Evolutionary conservation across 64 coral and sea anemone species (phyloP), one percentile per base, ranked within the genome.

Genomic region (Platygyra sinensis): DNA sequence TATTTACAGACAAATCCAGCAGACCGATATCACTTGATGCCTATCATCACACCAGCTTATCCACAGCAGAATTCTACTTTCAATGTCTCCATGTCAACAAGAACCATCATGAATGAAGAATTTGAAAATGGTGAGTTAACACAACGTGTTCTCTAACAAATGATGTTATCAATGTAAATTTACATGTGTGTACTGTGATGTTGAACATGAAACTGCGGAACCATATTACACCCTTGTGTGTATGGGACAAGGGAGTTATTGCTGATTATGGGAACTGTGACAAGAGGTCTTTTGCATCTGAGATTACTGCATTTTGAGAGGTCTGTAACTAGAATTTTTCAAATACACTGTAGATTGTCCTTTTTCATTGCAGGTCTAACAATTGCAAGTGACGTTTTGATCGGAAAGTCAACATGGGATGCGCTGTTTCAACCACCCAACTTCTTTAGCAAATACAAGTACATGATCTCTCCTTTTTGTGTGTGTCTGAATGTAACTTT

Each of bases 361-460:
- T 55, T 73, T 15, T 55, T 72, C 0, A 27, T 92, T 87, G 15
- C n/a, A 99, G 97, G 97, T 51, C 73, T 99, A n/a, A 85, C 88
- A 30, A 55, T 57, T 2, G 67, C 89, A 52, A 91, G 95, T 54
- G 89, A 96, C 67, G 90, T 91, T 16, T 83, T 89, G 72, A 88
- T 30, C 67, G 91, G 94, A 52, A 95, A 90, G 67, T 89, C 88
- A 30, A 88, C 83, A 2, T 99, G 97, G 97, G 94, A 99, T 89
- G 80, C 81, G 42, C 86, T 99, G 39, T 99, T 99, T 87, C 84
- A 89, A 82, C 91, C 94, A 62, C 74, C 81, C 77, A 94, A 91
- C 80, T 99, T 99, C 83, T 99, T 99, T 74, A 87, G 61, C 62
- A 99, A 94, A 89, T 99, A 99, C 97, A 99, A 89, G 97, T 99